phyloP scores from a whole-genome alignment of 2,113 vertebrate species.

The Vulpes ferrilata region DNA sequence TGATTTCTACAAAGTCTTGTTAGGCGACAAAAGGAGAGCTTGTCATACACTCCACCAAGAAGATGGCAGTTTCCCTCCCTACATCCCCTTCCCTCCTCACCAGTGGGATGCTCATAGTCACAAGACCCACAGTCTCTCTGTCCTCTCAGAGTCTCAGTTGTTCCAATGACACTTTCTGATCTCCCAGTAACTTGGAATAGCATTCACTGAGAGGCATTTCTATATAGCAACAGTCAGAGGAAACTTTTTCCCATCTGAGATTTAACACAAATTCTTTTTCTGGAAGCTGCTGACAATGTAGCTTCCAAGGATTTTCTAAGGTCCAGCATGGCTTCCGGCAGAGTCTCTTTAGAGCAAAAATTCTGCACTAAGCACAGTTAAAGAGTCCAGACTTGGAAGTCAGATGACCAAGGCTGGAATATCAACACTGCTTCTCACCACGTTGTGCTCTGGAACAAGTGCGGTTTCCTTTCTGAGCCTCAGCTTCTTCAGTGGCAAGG shows the following conservation, averaged over 20 bases:
- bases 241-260: slow-evolving; percentile 7
- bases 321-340: neutral
- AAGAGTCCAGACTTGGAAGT: neutral
- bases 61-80: neutral
- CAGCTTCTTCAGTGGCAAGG: neutral
- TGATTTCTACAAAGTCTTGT: neutral
- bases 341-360: neutral
- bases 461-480: neutral
- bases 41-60: neutral
- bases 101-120: neutral
- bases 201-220: slow-evolving; percentile 27
- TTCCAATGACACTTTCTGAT: neutral
- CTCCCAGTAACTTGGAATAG: neutral
- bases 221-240: neutral
- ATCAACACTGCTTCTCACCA: neutral
- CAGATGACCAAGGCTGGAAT: neutral
- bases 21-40: neutral
- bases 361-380: neutral
- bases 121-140: neutral
- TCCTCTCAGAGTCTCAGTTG: neutral
- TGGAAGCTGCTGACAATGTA: neutral
- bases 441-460: neutral
- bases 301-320: neutral
- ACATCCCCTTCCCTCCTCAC: neutral
- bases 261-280: slow-evolving; percentile 28